Evolutionary conservation across 2,888 invertebrate species (phyloP).

Genomic region (Lamproptera curius): DNA sequence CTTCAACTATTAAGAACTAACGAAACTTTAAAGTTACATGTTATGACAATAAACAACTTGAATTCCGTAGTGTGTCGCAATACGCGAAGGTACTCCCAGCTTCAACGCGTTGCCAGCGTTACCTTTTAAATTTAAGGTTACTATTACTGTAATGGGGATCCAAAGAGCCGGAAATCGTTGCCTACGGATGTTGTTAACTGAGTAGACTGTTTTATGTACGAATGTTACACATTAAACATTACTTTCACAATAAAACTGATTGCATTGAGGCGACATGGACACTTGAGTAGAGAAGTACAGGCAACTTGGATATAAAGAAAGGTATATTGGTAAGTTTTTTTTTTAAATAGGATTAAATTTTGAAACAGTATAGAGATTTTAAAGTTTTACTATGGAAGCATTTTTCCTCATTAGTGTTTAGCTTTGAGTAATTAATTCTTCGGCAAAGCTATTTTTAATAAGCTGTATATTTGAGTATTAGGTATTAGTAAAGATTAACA

Average conservation of each 20-base stretch:
- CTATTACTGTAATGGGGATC: background rate
- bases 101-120: no score
- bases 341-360: background rate
- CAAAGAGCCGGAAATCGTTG: background rate
- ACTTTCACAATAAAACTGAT: background rate
- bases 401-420: no score
- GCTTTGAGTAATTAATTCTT: no score
- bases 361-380: background rate
- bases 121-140: no score
- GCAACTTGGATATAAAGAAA: background rate
- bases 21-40: slow-evolving; percentile 39
- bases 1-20: no score
- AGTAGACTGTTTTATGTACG: background rate
- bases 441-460: no score
- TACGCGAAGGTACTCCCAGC: background rate
- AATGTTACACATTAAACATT: background rate
- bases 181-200: background rate
- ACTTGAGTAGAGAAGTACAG: background rate
- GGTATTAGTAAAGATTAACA: no score
- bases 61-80: slow-evolving; percentile 29
- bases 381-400: no score
- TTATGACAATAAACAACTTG: slow-evolving; percentile 63
- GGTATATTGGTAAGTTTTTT: background rate
- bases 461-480: no score
- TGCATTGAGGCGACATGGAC: background rate